Percentiles rank a stretch among this genome's conserved stretches.
Conservation (phyloP, 1,140 invertebrate species). For the Thalassaphorura encarpata region DNA sequence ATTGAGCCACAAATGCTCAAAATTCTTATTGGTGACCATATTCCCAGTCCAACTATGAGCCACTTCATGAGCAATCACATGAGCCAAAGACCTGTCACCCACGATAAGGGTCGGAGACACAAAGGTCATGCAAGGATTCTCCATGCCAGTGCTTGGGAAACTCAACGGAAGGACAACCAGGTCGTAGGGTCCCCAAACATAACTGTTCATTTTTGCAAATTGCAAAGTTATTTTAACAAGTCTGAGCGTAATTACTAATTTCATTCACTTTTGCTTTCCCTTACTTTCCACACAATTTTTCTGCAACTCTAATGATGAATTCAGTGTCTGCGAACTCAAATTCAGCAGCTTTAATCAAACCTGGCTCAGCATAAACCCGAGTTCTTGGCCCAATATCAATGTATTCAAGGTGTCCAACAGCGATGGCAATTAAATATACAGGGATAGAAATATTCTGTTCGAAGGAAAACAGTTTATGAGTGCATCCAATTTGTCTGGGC, state of each 20-base stretch:
- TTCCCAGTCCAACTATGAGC: slow-evolving; percentile 95
- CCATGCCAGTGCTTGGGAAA: slow-evolving; percentile 94
- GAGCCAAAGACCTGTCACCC: slow-evolving; percentile 84
- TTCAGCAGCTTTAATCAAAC: slow-evolving; percentile 68
- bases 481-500: neutral
- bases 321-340: slow-evolving; percentile 85
- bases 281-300: slow-evolving; percentile 41
- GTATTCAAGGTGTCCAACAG: slow-evolving; percentile 67
- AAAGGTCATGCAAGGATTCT: slow-evolving; percentile 93
- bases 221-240: slow-evolving; percentile 24
- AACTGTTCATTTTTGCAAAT: neutral
- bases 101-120: slow-evolving; percentile 75
- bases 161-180: slow-evolving; percentile 79
- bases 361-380: slow-evolving; percentile 79
- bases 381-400: slow-evolving; percentile 65
- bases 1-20: slow-evolving; percentile 82
- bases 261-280: no score
- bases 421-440: slow-evolving; percentile 73
- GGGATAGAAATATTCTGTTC: slow-evolving; percentile 65
- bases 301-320: slow-evolving; percentile 67
- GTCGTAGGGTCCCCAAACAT: slow-evolving; percentile 81
- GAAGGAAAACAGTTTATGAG: slow-evolving; percentile 49
- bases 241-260: no score
- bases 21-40: slow-evolving; percentile 57
- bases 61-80: slow-evolving; percentile 90